These are phyloP conservation scores for Semnornis frantzii DNA, from an alignment of 2,113 vertebrate genomes.

Conservation along the genomic window DNA sequence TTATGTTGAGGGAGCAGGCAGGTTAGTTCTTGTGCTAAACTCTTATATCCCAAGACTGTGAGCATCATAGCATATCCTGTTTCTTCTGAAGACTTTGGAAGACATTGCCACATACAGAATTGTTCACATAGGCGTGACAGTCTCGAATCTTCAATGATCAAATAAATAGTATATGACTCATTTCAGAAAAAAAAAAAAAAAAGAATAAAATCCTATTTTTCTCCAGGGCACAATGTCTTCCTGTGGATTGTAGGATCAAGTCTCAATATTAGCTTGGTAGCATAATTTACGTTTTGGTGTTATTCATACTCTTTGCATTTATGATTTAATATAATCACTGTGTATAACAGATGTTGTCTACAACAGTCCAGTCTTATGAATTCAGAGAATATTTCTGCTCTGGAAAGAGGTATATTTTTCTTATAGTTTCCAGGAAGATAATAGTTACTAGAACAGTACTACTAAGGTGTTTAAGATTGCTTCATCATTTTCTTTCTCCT, in stretches of 20 bases:
- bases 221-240: background rate
- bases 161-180: background rate
- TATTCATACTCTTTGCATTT: background rate
- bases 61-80: background rate
- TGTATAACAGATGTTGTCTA: background rate
- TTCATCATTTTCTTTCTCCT: conserved; percentile 9
- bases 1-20: too few relatives aligned
- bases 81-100: background rate
- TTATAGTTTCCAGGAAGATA: background rate
- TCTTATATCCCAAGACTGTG: background rate
- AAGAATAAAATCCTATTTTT: background rate
- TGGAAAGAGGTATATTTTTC: background rate
- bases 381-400: background rate
- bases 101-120: background rate
- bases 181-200: background rate
- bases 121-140: background rate
- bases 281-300: fast-evolving
- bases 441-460: background rate
- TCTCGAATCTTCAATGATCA: background rate
- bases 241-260: background rate
- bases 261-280: background rate
- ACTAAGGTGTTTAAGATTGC: background rate
- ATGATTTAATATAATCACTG: background rate
- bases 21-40: too few relatives aligned
- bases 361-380: background rate